phyloP scores from a whole-genome alignment of 2,113 vertebrate species.

The Lethenteron camtschaticum region DNA sequence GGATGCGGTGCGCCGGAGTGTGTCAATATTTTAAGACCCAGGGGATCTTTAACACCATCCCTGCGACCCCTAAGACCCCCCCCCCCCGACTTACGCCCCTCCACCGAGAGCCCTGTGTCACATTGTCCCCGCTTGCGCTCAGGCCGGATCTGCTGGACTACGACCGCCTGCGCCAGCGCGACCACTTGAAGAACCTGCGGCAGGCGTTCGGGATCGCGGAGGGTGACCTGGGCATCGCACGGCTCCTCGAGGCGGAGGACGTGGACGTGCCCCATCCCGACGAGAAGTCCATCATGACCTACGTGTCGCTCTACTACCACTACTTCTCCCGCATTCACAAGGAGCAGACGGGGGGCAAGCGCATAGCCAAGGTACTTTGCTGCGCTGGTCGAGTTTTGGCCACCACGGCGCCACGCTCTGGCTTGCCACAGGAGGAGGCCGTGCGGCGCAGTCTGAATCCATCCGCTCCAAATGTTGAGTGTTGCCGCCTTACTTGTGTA shows the following conservation, averaged over 20 bases:
- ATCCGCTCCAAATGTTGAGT: too few species aligned
- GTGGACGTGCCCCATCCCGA: slow-evolving; percentile 39
- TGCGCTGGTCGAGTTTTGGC: too few species aligned
- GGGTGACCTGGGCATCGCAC: slow-evolving; percentile 39
- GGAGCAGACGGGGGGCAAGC: slow-evolving; percentile 42
- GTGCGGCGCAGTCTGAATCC: too few species aligned
- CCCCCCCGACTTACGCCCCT: too few species aligned
- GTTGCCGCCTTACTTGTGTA: too few species aligned
- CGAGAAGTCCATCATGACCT: slow-evolving; percentile 71
- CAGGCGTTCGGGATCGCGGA: slow-evolving; percentile 46
- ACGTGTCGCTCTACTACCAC: slow-evolving; percentile 61
- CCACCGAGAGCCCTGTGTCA: too few species aligned
- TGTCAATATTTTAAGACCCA: too few species aligned
- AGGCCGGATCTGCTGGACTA: slow-evolving; percentile 65
- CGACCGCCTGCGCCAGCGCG: slow-evolving; percentile 19
- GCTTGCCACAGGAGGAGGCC: too few species aligned
- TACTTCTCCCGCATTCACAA: slow-evolving; percentile 51
- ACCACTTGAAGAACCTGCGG: slow-evolving; percentile 29
- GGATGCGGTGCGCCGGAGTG: too few species aligned
- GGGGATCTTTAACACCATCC: too few species aligned
- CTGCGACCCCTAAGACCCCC: too few species aligned
- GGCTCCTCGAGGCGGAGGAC: slow-evolving; percentile 57
- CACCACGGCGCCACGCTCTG: too few species aligned
- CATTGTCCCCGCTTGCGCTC: not conserved
- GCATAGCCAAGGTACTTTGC: slow-evolving; percentile 37